phyloP scores from a whole-genome alignment of 2,888 invertebrate genomes.

The Polydrusus tereticollis region DNA sequence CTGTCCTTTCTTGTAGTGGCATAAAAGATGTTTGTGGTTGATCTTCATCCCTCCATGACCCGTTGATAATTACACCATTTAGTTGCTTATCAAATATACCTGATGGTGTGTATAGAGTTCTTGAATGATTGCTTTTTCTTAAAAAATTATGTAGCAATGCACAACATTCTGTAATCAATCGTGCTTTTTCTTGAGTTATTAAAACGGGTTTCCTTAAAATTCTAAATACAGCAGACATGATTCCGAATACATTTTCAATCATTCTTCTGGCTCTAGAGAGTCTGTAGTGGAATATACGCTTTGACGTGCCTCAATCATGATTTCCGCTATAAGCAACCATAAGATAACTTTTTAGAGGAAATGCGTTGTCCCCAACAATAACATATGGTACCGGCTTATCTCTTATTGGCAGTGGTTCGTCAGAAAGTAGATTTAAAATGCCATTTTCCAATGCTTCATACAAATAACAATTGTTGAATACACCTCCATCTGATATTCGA shows the following conservation, averaged over 20 bases:
- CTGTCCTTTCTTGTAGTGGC: background rate
- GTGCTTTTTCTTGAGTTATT: background rate
- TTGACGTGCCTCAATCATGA: background rate
- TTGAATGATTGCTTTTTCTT: background rate
- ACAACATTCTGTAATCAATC: slow-evolving; percentile 1
- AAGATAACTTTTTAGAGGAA: background rate
- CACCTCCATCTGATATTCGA: background rate
- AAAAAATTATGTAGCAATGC: slow-evolving; percentile 2
- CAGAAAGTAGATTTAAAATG: background rate
- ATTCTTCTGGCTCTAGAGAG: background rate
- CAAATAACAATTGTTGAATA: background rate
- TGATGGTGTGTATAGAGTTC: background rate
- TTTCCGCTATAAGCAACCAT: background rate
- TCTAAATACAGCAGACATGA: background rate
- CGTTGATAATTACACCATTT: background rate
- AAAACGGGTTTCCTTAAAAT: slow-evolving; percentile 2
- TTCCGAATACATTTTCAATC: background rate
- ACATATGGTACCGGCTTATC: background rate
- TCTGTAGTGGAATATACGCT: background rate
- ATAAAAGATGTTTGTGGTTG: background rate
- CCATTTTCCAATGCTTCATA: background rate
- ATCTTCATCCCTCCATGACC: background rate
- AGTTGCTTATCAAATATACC: background rate
- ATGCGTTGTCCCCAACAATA: background rate
- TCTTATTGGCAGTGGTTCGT: background rate